These are phyloP conservation scores for Caracal caracal DNA, from an alignment of 2,113 vertebrate genomes.

Conservation along the genomic window DNA sequence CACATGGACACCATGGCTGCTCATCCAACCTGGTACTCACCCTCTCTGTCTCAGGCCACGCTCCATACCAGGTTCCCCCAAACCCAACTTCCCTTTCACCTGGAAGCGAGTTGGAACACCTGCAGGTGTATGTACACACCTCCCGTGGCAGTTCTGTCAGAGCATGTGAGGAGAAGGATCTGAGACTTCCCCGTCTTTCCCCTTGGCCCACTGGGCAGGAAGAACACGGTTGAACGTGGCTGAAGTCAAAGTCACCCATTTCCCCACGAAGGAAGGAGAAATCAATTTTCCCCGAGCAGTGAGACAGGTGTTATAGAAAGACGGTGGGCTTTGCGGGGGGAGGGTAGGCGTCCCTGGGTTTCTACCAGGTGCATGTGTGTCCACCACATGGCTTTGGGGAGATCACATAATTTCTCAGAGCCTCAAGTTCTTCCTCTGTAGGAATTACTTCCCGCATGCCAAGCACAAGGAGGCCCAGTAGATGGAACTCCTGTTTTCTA, in stretches of 20 bases:
- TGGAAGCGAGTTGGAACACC: not conserved
- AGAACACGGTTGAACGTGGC: too few species aligned
- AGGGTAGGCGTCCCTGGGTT: not conserved
- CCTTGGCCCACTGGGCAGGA: not conserved
- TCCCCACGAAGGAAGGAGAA: not conserved
- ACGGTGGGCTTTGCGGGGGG: not conserved
- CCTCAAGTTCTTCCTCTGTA: not conserved
- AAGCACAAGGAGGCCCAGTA: not conserved
- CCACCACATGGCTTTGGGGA: fast-evolving
- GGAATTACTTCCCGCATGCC: not conserved
- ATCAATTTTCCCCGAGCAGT: too few species aligned
- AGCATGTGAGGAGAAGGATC: not conserved
- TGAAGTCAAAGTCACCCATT: not conserved
- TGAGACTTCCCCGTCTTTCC: not conserved
- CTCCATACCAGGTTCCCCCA: not conserved
- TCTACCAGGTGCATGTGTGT: not conserved
- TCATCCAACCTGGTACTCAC: not conserved
- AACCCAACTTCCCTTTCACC: not conserved
- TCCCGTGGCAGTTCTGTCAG: not conserved
- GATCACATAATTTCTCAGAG: not conserved
- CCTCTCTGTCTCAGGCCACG: not conserved
- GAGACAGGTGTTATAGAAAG: not conserved
- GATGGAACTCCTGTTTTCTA: not conserved
- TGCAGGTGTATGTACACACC: not conserved
- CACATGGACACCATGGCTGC: fast-evolving